Evolutionary conservation across 2,888 invertebrate species (phyloP), one percentile per base, ranked within the genome.

Genomic region (Linhomoeus sp.): DNA sequence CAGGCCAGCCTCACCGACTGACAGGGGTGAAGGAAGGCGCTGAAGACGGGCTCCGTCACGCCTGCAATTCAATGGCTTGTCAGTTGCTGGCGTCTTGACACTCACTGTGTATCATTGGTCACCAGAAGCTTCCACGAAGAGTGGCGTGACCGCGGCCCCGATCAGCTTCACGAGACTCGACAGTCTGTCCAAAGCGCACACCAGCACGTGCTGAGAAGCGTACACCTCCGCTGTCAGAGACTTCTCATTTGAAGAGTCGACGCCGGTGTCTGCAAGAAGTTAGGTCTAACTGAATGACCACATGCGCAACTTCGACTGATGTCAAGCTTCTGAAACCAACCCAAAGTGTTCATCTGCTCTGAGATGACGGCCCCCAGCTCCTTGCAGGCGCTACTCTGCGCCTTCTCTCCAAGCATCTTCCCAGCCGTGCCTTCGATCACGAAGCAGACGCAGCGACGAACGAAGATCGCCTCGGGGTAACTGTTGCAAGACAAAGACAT

Each of bases 371-470:
- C 80, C 53, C 86, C 80, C 46, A 97, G 79, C 68, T 92, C 88
- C 63, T 87, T 85, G 63, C 86, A 84, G 0, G 92, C 92, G 20
- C 68, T 65, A 29, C 85, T 79, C 68, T 97, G 97, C 12, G 92
- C 88, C 59, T 90, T 90, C 70, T 97, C 97, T 0, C 90, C 85
- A 22, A 97, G 73, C 77, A 94, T 79, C 65, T 84, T 81, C 0
- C 94, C 90, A 36, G 94, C 74, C 1, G 87, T 79, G 51, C 84
- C 81, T 43, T 88, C 76, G 47, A 94, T 71, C 55, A 94, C 86
- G 66, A 88, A 97, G 65, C 83, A 84, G 50, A 94, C 84, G 66
- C 94, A 97, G 69, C 90, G 90, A 55, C 94, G 77, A 1, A 92
- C 88, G 66, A 92, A 90, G 1, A 94, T 90, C 0, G 92, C 88